phyloP scores from a whole-genome alignment of 2,888 invertebrate genomes.

The Meliscaeva auricollis region DNA sequence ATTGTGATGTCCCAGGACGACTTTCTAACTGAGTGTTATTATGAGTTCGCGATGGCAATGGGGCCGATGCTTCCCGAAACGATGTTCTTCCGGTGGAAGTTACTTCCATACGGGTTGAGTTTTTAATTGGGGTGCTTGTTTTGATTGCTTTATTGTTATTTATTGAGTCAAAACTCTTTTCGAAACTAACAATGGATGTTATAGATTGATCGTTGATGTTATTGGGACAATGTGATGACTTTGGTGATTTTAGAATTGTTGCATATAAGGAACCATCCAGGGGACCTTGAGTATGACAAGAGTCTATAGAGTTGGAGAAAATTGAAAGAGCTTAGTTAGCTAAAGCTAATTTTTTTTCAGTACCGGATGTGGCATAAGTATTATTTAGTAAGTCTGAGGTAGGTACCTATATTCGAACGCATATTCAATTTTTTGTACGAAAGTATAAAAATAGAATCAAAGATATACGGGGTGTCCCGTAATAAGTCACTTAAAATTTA shows the following conservation, averaged over 20 bases:
- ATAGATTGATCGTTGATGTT: slow-evolving; percentile 50
- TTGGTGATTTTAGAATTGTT: slow-evolving; percentile 84
- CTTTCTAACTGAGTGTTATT: slow-evolving; percentile 67
- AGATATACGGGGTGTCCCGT: no score
- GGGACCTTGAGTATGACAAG: slow-evolving; percentile 87
- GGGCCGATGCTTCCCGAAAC: slow-evolving; percentile 67
- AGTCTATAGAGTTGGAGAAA: slow-evolving; percentile 64
- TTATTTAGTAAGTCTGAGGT: no score
- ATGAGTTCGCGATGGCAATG: slow-evolving; percentile 51
- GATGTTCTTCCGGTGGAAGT: slow-evolving; percentile 52
- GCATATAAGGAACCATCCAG: slow-evolving; percentile 96
- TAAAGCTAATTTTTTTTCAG: background rate
- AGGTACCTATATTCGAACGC: no score
- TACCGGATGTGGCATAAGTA: no score
- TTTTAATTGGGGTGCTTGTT: slow-evolving; percentile 66
- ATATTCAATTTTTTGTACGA: no score
- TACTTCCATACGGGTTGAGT: slow-evolving; percentile 43
- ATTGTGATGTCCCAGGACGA: slow-evolving; percentile 77
- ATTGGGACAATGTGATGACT: slow-evolving; percentile 75
- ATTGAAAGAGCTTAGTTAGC: slow-evolving; percentile 42
- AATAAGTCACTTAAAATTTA: no score
- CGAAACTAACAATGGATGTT: slow-evolving; percentile 47
- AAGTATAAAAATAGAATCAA: no score
- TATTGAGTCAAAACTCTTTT: slow-evolving; percentile 58
- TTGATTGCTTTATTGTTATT: slow-evolving; percentile 59